phyloP scores from a whole-genome alignment of 2,888 invertebrate species.

The Scaptomyza cyrtandrae region DNA sequence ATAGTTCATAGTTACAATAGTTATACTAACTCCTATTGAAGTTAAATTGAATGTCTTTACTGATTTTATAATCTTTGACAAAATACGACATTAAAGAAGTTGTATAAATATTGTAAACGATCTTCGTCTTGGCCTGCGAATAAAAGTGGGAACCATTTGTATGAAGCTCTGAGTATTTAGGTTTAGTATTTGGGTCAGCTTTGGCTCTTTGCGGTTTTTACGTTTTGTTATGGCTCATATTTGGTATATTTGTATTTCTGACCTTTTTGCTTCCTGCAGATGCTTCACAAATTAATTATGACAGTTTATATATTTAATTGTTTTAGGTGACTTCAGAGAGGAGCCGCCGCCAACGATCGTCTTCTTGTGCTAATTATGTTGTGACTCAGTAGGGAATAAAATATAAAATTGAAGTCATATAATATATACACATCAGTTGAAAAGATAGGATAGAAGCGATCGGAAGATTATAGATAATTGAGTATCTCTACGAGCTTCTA shows the following conservation, averaged over 20 bases:
- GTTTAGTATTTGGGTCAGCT: constrained; percentile 69
- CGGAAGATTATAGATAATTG: too few species aligned
- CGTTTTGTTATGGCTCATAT: constrained; percentile 28
- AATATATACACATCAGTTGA: too few species aligned
- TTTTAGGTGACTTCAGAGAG: constrained; percentile 59
- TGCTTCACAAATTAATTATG: constrained; percentile 75
- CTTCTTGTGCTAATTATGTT: constrained; percentile 64
- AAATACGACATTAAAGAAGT: constrained; percentile 2
- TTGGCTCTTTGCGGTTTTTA: constrained; percentile 41
- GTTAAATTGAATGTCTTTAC: too few species aligned
- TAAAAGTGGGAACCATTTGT: constrained; percentile 2
- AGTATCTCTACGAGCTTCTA: too few species aligned
- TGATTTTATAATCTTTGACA: too few species aligned
- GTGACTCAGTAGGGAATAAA: constrained; percentile 72
- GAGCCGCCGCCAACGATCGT: constrained; percentile 27
- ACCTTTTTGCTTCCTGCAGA: constrained; percentile 39
- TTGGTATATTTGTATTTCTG: constrained; percentile 26
- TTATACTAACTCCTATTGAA: too few species aligned
- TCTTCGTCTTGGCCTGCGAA: constrained; percentile 44
- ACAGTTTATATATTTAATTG: constrained; percentile 80
- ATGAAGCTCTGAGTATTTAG: constrained; percentile 50
- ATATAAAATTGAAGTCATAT: constrained; percentile 22
- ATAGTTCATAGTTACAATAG: too few species aligned
- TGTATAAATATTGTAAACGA: constrained; percentile 53
- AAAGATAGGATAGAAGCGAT: too few species aligned